Evolutionary conservation across 2,797 vertebrate species (phyloP).

Genomic region (Phylloscopus collybita): DNA sequence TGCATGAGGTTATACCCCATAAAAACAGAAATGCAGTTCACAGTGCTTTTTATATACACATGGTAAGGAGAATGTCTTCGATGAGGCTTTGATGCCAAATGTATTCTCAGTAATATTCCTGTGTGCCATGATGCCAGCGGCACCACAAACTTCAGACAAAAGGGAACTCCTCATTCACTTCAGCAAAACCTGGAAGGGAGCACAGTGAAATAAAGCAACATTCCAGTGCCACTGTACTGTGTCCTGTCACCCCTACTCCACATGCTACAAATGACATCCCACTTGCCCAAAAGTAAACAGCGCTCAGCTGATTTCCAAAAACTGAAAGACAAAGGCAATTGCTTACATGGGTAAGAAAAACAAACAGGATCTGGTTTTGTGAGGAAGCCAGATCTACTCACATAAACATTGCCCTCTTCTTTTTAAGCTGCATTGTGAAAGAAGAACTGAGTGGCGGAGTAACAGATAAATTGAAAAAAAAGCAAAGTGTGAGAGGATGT

Average conservation of each 20-base stretch:
- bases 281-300: neutral
- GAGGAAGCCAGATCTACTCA: neutral
- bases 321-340: neutral
- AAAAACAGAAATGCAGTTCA: neutral
- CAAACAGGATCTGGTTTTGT: neutral
- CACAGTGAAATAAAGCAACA: neutral
- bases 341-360: neutral
- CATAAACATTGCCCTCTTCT: neutral
- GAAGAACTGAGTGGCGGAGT: neutral
- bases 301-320: neutral
- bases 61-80: neutral
- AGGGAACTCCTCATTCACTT: neutral
- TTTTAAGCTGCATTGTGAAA: neutral
- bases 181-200: neutral
- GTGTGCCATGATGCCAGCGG: neutral
- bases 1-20: neutral
- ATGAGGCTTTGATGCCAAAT: neutral
- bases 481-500: neutral
- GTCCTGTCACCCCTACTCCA: neutral
- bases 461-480: neutral
- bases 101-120: neutral
- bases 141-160: neutral
- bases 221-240: neutral
- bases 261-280: rapidly evolving
- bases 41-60: neutral